A percentile compares a stretch with the other conserved stretches of the same genome.
Evolutionary conservation across 2,113 vertebrate species (phyloP).

Genomic region (Smithornis capensis): DNA sequence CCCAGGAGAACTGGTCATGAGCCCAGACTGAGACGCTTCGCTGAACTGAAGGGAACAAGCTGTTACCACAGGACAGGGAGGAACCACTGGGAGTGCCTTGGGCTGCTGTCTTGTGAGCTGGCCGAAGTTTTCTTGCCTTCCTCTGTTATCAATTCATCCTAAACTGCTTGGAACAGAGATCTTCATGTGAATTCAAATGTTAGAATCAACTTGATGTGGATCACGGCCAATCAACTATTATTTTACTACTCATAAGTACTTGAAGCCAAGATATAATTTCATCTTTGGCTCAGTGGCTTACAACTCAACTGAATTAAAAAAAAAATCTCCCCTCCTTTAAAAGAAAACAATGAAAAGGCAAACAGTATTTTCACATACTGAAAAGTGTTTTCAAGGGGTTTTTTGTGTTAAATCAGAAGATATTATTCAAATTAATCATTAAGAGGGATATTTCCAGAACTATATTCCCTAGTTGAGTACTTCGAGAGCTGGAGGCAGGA

Average conservation of each 20-base stretch:
- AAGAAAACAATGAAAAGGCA: background rate
- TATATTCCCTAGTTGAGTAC: background rate
- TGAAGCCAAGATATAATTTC: background rate
- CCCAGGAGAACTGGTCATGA: constrained; percentile 20
- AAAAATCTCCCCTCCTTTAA: background rate
- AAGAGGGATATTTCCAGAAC: background rate
- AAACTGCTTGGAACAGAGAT: background rate
- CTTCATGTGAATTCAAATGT: background rate
- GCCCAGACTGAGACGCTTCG: background rate
- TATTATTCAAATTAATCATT: background rate
- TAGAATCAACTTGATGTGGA: background rate
- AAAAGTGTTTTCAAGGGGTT: background rate
- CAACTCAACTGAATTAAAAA: background rate
- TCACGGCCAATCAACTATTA: background rate
- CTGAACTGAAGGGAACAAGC: constrained; percentile 21
- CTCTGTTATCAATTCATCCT: background rate
- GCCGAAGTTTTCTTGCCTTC: background rate
- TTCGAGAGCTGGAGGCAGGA: background rate
- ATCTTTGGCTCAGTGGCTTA: background rate
- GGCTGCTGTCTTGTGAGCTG: background rate
- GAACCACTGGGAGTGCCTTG: background rate
- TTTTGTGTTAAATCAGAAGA: background rate
- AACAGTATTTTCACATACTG: background rate
- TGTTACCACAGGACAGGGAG: constrained; percentile 40
- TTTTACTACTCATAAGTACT: background rate